Evolutionary conservation across 2,888 invertebrate species (phyloP).

Genomic region (Sarcophaga caerulescens): DNA sequence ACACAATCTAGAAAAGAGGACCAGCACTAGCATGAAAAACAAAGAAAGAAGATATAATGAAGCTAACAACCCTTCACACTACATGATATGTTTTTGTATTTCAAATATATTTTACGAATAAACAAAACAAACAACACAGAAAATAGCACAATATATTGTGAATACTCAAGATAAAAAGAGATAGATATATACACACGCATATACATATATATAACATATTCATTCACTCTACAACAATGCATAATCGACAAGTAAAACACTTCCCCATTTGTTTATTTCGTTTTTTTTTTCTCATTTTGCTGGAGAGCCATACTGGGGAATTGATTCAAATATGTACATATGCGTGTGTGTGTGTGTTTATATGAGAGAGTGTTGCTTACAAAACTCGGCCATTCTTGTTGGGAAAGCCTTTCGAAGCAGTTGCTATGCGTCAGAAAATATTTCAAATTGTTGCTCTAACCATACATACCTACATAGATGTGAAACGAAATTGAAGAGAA

Average conservation of each 20-base stretch:
- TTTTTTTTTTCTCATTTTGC: background rate
- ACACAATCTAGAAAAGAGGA: background rate
- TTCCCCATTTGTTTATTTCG: conserved; percentile 45
- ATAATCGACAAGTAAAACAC: background rate
- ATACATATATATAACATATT: background rate
- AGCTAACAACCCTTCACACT: conserved; percentile 24
- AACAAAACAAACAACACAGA: background rate
- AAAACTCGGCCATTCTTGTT: conserved; percentile 49
- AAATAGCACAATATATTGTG: background rate
- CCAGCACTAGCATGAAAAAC: background rate
- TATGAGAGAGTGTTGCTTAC: background rate
- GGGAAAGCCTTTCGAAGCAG: conserved; percentile 35
- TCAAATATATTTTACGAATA: too few species aligned
- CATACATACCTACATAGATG: too few species aligned
- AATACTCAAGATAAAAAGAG: background rate
- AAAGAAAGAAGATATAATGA: background rate
- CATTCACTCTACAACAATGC: background rate
- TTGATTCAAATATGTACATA: background rate
- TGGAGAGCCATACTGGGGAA: background rate
- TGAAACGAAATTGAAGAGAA: conserved; percentile 8
- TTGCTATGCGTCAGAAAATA: conserved; percentile 29
- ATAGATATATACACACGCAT: background rate
- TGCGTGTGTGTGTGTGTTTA: background rate
- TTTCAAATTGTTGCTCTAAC: background rate
- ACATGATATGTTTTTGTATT: conserved; percentile 27